phyloP scores from a whole-genome alignment of 1,140 invertebrate species.

The Cydia splendana region DNA sequence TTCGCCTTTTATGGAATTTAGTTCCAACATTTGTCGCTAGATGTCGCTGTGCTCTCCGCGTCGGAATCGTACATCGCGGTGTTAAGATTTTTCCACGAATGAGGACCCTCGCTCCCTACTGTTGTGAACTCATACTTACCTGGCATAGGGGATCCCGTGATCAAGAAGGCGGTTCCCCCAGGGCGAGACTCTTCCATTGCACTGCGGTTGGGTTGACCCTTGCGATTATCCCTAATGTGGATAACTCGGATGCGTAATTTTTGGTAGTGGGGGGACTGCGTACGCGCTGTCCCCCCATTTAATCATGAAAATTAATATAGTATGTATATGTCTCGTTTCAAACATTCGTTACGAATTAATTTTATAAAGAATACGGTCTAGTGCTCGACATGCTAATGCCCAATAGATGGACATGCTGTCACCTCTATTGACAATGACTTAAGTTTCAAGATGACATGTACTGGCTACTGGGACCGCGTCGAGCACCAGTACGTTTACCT shows the following conservation, averaged over 20 bases:
- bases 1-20: neutral
- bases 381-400: too few species aligned
- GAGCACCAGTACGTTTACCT: too few species aligned
- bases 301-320: too few species aligned
- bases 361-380: too few species aligned
- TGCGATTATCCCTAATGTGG: constrained; percentile 87
- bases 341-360: too few species aligned
- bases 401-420: too few species aligned
- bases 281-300: neutral
- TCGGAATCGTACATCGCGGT: neutral
- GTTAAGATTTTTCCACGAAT: constrained; percentile 4
- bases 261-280: constrained; percentile 83
- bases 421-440: too few species aligned
- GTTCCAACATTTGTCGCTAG: neutral
- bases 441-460: too few species aligned
- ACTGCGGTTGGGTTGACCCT: constrained; percentile 85
- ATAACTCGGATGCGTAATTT: constrained; percentile 86
- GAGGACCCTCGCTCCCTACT: neutral
- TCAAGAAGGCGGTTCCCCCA: constrained; percentile 42
- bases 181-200: constrained; percentile 86
- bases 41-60: neutral
- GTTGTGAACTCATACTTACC: neutral
- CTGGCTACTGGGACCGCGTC: too few species aligned
- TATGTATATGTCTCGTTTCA: too few species aligned
- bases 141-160: constrained; percentile 1